Conservation (phyloP, 2,113 vertebrate genomes). For the Aspidoscelis tigris region DNA sequence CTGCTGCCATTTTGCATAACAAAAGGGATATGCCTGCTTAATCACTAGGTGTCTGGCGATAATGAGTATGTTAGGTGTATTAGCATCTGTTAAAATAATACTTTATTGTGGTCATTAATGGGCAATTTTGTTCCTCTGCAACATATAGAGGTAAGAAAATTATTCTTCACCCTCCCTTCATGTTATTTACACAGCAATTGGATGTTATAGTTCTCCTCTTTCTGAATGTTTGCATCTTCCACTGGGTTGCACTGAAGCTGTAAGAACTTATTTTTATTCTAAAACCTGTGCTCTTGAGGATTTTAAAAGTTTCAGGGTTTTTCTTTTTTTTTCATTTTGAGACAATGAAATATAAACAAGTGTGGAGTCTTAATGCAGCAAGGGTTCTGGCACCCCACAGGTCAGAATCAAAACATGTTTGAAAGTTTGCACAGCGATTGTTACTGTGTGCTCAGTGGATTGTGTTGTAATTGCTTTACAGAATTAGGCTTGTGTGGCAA, state of each 20-base stretch:
- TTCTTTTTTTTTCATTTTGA: neutral
- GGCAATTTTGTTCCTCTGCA: constrained; percentile 48
- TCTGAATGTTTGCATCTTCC: constrained; percentile 32
- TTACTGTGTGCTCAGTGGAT: constrained; percentile 17
- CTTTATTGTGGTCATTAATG: constrained; percentile 62
- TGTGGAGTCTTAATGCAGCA: neutral
- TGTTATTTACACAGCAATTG: constrained; percentile 29
- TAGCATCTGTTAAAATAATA: constrained; percentile 63
- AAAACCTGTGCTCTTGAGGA: neutral
- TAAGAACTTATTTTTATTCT: neutral
- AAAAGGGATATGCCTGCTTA: constrained; percentile 54
- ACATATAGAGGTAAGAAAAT: constrained; percentile 13
- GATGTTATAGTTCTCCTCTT: constrained; percentile 36
- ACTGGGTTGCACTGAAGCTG: neutral
- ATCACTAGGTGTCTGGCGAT: constrained; percentile 54
- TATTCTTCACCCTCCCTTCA: neutral
- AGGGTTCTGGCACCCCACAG: constrained; percentile 10
- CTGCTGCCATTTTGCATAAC: constrained; percentile 56
- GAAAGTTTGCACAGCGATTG: constrained; percentile 30
- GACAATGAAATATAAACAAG: neutral
- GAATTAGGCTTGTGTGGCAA: neutral
- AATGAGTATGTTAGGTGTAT: constrained; percentile 53
- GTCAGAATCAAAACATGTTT: constrained; percentile 44
- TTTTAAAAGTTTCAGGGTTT: neutral
- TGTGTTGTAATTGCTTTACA: neutral